Base-by-base conservation (phyloP, 2,797 vertebrate species). In the Lagodon rhomboides region DNA sequence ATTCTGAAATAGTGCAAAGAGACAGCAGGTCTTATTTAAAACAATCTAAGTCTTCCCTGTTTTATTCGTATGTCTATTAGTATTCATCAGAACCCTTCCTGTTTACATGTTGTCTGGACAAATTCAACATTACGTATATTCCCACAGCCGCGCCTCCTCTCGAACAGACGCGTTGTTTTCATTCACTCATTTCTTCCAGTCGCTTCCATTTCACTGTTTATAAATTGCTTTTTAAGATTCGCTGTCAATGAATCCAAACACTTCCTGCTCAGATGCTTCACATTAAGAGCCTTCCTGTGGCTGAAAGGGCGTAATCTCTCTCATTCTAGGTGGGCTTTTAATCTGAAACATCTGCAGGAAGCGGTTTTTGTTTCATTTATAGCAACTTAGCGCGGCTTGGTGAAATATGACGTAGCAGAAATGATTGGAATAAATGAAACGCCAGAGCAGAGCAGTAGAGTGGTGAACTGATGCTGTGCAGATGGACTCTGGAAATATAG, bases 201-300 rank as follows among this genome's bases (percentile, higher is more conserved):
- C 12, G 7, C 43, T 60, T 70, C 27, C 51, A 60, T 75, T 78
- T 82, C 22, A 3, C 11, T 10, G 16, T 68, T 68, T 64, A 49
- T 6, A 22, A 55, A 68, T 68, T 9, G 25, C 54, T 71, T 68
- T 63, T 47, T 13, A 38, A 73, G 53, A 58, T 0, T 0, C 8
- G 7, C 60, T 60, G 18, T 20, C 59, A 80, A 66, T 20, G 23
- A 66, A n/a, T 27, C 51, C n/a, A 17, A 18, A 54, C 56, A 54
- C 72, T 84, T 81, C 54, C 68, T 81, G 72, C 56, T 83, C 30
- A 41, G 55, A 71, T 75, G 60, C 75, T 75, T 87, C 58, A 82
- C 70, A 85, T 63, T 76, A 82, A 83, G 54, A 85, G 58, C 10
- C 17, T 73, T 60, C 63, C 25, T 46, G 23, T 63, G 34, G 43